Conservation (phyloP, 2,113 vertebrate species). For the Ptychochromis oligacanthus region DNA sequence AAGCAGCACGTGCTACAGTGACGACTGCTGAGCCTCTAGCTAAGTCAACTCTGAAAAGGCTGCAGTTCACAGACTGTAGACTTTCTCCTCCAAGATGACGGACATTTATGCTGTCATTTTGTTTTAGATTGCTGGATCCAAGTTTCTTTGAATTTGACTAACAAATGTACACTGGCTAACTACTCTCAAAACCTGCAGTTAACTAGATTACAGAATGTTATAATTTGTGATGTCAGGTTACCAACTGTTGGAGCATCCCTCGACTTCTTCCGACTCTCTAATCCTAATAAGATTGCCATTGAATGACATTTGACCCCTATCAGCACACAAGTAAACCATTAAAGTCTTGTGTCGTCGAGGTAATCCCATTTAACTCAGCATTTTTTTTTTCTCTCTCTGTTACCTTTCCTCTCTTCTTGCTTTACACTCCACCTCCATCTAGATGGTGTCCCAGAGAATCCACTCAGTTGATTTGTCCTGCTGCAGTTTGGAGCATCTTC, state of each 20-base stretch:
- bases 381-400: conserved; percentile 18
- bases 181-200: conserved; percentile 8
- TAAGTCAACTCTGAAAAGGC: conserved; percentile 31
- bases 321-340: conserved; percentile 32
- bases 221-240: conserved; percentile 21
- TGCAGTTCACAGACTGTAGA: conserved; percentile 21
- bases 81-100: neutral
- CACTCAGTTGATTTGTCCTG: conserved; percentile 97
- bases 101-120: neutral
- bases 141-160: conserved; percentile 4
- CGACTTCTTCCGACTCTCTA: conserved; percentile 34
- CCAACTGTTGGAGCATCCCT: conserved; percentile 43
- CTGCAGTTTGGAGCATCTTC: conserved; percentile 95
- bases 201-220: conserved; percentile 35
- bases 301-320: conserved; percentile 58
- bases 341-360: conserved; percentile 10
- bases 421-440: conserved; percentile 18
- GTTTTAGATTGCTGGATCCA: neutral
- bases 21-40: conserved; percentile 57
- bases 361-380: conserved; percentile 54
- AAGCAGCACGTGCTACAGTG: conserved; percentile 55
- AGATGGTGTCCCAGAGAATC: conserved; percentile 98
- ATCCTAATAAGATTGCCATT: conserved; percentile 63
- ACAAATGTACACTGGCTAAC: conserved; percentile 6
- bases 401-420: neutral